Evolutionary conservation across 2,113 vertebrate genomes (phyloP), one percentile per base, ranked within the genome.

Genomic region (Myiozetetes cayanensis): DNA sequence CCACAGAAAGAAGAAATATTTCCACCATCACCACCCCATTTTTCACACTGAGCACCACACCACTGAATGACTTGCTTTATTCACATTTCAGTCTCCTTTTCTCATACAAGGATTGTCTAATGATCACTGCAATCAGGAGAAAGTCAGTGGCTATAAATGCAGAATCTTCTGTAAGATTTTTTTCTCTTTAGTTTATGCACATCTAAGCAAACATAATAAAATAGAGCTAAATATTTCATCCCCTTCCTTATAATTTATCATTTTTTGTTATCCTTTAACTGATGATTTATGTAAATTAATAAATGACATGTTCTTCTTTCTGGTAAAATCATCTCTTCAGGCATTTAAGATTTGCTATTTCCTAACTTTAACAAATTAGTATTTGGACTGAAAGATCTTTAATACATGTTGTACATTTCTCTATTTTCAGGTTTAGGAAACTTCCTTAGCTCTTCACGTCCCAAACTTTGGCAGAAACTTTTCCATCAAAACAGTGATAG

Each of bases 41-140:
- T 61, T 28, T n/a, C 39, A 17, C 23, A 33, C 25, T 14, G 5
- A 72, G 39, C 23, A 43, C 6, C 35, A 61, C 13, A 39, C 70
- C 41, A 21, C 1, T 31, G 30, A 68, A 50, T 1, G 9, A 13
- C 30, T 43, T 10, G 12, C 30, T 33, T 1, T 21, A 43, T 76
- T 63, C 6, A 2, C 12, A 37, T 84, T 77, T 31, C 35, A 41
- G 44, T 41, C 24, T 66, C 8, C 0, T 20, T 20, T n/a, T 62
- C 17, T 20, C 22, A 8, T 47, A 0, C 1, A 0, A 37, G 43
- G 10, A 10, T 10, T n/a, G 5, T 21, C 6, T 35, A 39, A 18
- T 1, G 2, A 18, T 24, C 47, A 12, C 39, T 50, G 58, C 73
- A 55, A 37, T 4, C 52, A 31, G 35, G 18, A 65, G 19, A 41